These are phyloP conservation scores for Hipparchia sbordonii DNA, from an alignment of 2,888 invertebrate species.

Conservation along the genomic window DNA sequence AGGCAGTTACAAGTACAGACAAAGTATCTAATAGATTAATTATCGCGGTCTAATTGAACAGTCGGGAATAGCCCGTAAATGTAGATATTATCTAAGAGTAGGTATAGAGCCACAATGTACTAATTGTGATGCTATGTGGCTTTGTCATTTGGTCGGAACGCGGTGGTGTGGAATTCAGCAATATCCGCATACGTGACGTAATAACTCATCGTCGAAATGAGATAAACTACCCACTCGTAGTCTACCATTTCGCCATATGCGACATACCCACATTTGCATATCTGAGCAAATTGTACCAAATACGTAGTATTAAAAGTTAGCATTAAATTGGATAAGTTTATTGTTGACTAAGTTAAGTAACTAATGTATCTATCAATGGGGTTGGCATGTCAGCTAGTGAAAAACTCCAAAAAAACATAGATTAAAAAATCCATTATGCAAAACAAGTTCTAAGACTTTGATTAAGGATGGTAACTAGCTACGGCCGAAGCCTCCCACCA, in stretches of 20 bases:
- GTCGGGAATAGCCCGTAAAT: background rate
- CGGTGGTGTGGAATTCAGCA: conserved; percentile 13
- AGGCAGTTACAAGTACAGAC: too few species aligned
- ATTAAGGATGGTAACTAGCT: too few species aligned
- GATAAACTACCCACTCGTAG: background rate
- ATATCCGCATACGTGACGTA: conserved; percentile 20
- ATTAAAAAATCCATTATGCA: too few species aligned
- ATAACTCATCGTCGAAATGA: conserved; percentile 17
- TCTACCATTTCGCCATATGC: background rate
- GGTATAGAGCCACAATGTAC: background rate
- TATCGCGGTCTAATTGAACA: conserved; percentile 1
- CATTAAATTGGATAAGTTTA: too few species aligned
- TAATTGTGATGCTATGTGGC: conserved; percentile 20
- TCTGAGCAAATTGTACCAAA: background rate
- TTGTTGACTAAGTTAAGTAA: too few species aligned
- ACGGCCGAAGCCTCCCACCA: too few species aligned
- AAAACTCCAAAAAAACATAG: too few species aligned
- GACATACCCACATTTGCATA: conserved; percentile 2
- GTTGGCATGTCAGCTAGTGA: too few species aligned
- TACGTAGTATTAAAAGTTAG: background rate
- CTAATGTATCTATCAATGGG: too few species aligned
- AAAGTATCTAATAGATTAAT: too few species aligned
- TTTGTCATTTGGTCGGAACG: conserved; percentile 13
- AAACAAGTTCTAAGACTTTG: too few species aligned
- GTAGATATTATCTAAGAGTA: background rate